Percentiles rank a stretch among this genome's conserved stretches.
These are phyloP conservation scores for Stenotaenia linearis DNA, from an alignment of 2,888 invertebrate genomes.

Conservation along the genomic window DNA sequence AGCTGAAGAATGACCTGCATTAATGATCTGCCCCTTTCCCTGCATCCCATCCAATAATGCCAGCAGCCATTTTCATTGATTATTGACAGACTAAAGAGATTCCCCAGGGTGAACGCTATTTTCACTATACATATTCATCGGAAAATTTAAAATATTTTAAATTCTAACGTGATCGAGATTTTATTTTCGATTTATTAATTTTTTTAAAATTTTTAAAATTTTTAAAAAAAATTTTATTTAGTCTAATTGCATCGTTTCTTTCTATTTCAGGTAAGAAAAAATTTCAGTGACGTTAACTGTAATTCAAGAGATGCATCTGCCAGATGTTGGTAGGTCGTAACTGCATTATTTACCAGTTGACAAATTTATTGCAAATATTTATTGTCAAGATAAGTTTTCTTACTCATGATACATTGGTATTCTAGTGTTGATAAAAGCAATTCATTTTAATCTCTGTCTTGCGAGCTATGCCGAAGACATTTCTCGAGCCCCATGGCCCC, in stretches of 20 bases:
- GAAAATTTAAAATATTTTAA: no score
- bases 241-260: background rate
- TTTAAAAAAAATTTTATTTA: background rate
- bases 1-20: slow-evolving; percentile 20
- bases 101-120: background rate
- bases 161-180: no score
- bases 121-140: background rate
- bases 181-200: background rate
- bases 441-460: slow-evolving; percentile 26
- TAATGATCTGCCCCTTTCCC: slow-evolving; percentile 17
- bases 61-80: slow-evolving; percentile 14
- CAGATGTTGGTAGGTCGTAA: background rate
- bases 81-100: slow-evolving; percentile 13
- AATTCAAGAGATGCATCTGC: background rate
- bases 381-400: slow-evolving; percentile 12
- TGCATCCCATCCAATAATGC: slow-evolving; percentile 21
- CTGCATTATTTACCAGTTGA: background rate
- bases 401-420: slow-evolving; percentile 20
- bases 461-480: slow-evolving; percentile 18
- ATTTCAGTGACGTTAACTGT: background rate
- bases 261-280: slow-evolving; percentile 17
- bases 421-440: slow-evolving; percentile 21
- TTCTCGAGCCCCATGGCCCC: slow-evolving; percentile 14
- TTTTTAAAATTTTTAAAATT: background rate
- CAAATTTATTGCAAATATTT: slow-evolving; percentile 22